phyloP scores from a whole-genome alignment of 2,113 vertebrate species.

The Marcusenius ussheri region DNA sequence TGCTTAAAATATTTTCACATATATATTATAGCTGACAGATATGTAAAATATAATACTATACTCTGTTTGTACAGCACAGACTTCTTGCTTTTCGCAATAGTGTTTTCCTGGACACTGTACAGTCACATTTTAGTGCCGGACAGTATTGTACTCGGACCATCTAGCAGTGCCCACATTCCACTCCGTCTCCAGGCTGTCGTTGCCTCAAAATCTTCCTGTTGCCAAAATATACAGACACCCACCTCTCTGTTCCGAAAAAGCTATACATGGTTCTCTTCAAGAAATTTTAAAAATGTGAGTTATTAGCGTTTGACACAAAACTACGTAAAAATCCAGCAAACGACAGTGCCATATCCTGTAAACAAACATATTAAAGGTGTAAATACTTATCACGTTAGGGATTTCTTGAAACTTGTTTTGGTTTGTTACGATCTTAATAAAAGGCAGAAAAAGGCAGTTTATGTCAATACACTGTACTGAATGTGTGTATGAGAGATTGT shows the following conservation, averaged over 20 bases:
- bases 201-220: background rate
- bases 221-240: background rate
- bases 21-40: background rate
- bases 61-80: background rate
- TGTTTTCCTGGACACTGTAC: background rate
- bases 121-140: background rate
- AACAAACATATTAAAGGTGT: background rate
- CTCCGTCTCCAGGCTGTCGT: background rate
- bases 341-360: background rate
- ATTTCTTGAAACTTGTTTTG: background rate
- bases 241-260: background rate
- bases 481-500: slow-evolving; percentile 12
- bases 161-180: background rate
- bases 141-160: background rate
- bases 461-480: background rate
- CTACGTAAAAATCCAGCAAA: background rate
- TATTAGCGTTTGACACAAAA: background rate
- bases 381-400: background rate
- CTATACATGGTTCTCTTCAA: background rate
- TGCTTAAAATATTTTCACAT: background rate
- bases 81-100: background rate
- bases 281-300: background rate
- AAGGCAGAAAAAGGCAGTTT: background rate
- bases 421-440: background rate
- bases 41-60: background rate